Conservation (phyloP, 2,113 vertebrate genomes). For the Fregata magnificens region DNA sequence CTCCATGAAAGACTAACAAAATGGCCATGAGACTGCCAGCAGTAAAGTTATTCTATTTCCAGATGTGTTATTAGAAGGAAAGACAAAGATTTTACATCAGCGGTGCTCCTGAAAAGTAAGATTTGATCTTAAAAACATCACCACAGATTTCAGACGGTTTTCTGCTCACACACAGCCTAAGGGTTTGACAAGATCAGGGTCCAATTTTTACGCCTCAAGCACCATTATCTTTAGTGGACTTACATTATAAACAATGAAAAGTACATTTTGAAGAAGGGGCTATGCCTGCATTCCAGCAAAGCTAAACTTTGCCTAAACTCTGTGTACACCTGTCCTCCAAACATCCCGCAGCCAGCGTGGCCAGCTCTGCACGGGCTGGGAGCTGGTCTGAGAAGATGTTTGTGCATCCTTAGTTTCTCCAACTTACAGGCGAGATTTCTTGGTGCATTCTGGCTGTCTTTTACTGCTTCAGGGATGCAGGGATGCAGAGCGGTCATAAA, state of each 20-base stretch:
- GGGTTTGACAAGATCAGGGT: background rate
- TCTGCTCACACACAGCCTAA: background rate
- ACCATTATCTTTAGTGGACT: background rate
- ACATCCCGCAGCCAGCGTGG: accelerated
- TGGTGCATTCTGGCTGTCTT: background rate
- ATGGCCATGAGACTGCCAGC: background rate
- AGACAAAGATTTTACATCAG: background rate
- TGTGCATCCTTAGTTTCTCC: background rate
- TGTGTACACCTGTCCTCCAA: accelerated
- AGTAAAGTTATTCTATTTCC: background rate
- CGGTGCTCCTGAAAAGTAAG: background rate
- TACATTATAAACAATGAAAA: background rate
- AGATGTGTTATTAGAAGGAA: background rate
- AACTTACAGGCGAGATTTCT: background rate
- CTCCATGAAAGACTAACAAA: background rate
- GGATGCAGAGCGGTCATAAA: background rate
- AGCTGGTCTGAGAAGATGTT: background rate
- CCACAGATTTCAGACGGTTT: background rate
- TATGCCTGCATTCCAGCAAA: background rate
- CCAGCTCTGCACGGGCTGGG: background rate
- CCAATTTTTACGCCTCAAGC: background rate
- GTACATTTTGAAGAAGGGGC: background rate
- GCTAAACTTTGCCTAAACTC: background rate
- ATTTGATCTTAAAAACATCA: background rate
- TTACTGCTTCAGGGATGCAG: background rate